Base-by-base conservation (phyloP, 1,140 invertebrate genomes). In the Drosophila albomicans region DNA sequence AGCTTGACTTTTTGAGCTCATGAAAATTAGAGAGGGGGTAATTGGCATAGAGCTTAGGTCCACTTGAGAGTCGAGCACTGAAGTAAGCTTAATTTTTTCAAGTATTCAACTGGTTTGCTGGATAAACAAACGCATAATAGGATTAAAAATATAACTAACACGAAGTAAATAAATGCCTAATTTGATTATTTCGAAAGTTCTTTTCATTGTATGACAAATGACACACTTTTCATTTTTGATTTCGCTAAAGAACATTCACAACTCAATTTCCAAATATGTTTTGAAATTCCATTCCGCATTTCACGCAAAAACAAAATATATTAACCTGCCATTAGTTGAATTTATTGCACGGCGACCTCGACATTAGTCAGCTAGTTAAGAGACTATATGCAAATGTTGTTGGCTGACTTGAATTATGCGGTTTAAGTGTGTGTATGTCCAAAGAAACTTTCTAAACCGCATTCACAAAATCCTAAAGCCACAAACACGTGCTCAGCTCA, bases 361-460 rank as follows among this genome's bases (percentile, higher is more conserved):
- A 30, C 49, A 20, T 75, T 64, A 54, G 68, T 61, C 51, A 48
- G 13, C 35, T 8, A 15, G 45, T 30, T 11, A 30, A 58, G 49
- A 38, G 35, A 25, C 20, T 25, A 52, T 67, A 82, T 79, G 61
- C 76, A 67, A 88, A 86, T 87, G 61, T 52, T 48, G 48, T 65
- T 59, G 57, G 25, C 15, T 57, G 52, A 6, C 43, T 74, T 51
- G 30, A 69, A 64, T 59, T n/a, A 54, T 81, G 75, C 48, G 75
- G 82, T 66, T 66, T 62, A 16, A 56, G 6, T 32, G 32, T 32
- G 52, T 30, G n/a, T 57, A 61, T 75, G 58, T 48, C 45, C 16
- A 58, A 45, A 59, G 66, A 79, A 68, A 87, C 84, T 87, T 88
- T 88, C 84, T 89, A 88, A 87, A 84, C 85, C 85, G 74, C 84